Conservation (phyloP, 2,797 vertebrate species). For the Sarcoramphus papa region DNA sequence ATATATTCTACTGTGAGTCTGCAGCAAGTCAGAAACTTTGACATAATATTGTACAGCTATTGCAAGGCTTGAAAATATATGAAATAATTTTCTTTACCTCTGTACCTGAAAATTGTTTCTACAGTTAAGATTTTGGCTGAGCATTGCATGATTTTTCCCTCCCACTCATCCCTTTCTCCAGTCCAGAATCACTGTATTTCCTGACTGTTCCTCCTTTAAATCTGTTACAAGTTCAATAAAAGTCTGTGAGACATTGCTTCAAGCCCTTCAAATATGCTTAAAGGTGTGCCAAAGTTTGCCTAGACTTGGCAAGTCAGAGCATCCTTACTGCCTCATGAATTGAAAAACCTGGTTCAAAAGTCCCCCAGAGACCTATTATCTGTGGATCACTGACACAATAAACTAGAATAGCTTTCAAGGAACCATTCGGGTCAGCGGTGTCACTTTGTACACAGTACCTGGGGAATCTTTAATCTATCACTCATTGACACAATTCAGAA, state of each 20-base stretch:
- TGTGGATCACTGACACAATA: conserved; percentile 20
- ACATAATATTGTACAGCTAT: neutral
- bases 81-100: neutral
- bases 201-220: conserved; percentile 36
- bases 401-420: conserved; percentile 35
- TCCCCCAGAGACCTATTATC: conserved; percentile 12
- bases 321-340: neutral
- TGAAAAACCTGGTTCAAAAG: conserved; percentile 23
- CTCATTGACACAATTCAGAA: neutral
- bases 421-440: neutral
- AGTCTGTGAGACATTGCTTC: conserved; percentile 4
- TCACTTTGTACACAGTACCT: neutral
- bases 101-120: neutral
- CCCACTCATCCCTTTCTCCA: neutral
- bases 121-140: neutral
- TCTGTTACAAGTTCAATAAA: conserved; percentile 24
- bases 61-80: neutral
- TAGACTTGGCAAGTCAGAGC: conserved; percentile 19
- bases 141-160: neutral
- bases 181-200: neutral
- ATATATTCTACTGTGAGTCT: neutral
- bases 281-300: neutral
- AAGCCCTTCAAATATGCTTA: conserved; percentile 17
- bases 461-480: neutral
- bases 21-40: neutral